A percentile compares a stretch with the other conserved stretches of the same genome.
phyloP scores from a whole-genome alignment of 2,888 invertebrate genomes.

The Mythimna impura region DNA sequence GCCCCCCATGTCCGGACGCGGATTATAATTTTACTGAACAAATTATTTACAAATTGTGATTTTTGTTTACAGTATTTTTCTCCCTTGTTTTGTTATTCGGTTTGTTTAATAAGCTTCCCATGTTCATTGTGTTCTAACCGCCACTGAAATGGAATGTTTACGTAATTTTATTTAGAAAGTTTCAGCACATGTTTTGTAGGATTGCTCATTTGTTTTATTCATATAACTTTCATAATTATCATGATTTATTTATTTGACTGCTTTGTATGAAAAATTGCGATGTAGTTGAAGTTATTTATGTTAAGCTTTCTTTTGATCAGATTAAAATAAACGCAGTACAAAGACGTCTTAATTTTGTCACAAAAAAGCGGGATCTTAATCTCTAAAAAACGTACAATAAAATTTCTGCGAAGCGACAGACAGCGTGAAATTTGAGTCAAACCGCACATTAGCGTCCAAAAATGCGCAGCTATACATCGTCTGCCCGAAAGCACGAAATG shows the following conservation, averaged over 20 bases:
- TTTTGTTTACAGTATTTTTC: conserved; percentile 67
- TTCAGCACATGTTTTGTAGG: conserved; percentile 29
- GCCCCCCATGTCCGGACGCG: conserved; percentile 83
- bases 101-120: conserved; percentile 55
- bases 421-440: conserved; percentile 31
- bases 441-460: conserved; percentile 48
- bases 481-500: conserved; percentile 48
- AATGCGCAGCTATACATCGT: conserved; percentile 33
- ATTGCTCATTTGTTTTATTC: conserved; percentile 36
- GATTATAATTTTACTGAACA: conserved; percentile 85
- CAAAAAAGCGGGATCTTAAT: conserved; percentile 5
- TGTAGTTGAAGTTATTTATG: neutral
- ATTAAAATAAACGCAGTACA: conserved; percentile 6
- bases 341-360: neutral
- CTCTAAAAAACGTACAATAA: conserved; percentile 17
- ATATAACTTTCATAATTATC: conserved; percentile 7
- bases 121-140: conserved; percentile 43
- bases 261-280: neutral
- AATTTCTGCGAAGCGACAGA: conserved; percentile 14
- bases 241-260: conserved; percentile 6
- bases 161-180: conserved; percentile 32
- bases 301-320: conserved; percentile 9
- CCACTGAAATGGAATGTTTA: conserved; percentile 21
- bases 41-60: conserved; percentile 87
- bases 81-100: conserved; percentile 66